phyloP scores from a whole-genome alignment of 1,140 invertebrate genomes.

The Drosophila ananassae region DNA sequence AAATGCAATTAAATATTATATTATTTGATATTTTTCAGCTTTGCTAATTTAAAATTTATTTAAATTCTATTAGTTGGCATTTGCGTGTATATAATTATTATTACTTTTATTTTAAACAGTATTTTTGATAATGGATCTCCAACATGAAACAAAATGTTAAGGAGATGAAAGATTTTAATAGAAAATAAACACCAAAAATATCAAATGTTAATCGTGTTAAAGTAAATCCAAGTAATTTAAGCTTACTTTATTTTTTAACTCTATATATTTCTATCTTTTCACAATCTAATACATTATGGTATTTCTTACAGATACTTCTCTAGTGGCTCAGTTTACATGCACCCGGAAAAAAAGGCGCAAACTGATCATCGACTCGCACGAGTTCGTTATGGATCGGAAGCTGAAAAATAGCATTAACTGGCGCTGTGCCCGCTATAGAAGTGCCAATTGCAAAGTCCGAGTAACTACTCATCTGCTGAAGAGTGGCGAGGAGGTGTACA shows the following conservation, averaged over 20 bases:
- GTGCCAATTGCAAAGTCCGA: conserved; percentile 75
- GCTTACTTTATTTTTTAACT: background rate
- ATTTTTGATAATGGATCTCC: background rate
- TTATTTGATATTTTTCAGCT: background rate
- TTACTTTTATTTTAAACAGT: background rate
- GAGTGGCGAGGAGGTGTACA: conserved; percentile 65
- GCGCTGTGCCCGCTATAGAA: conserved; percentile 77
- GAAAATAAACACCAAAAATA: background rate
- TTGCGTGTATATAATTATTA: background rate
- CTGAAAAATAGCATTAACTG: conserved; percentile 80
- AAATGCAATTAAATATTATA: background rate
- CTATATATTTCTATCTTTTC: background rate
- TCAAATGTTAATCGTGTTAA: background rate
- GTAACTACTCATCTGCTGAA: conserved; percentile 73
- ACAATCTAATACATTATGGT: conserved; percentile 26
- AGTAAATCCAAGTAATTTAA: background rate
- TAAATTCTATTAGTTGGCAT: background rate
- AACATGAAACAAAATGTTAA: background rate
- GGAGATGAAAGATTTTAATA: background rate
- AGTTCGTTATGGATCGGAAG: conserved; percentile 78
- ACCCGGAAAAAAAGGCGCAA: conserved; percentile 76
- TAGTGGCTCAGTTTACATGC: conserved; percentile 61
- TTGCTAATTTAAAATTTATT: background rate
- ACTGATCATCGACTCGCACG: conserved; percentile 66
- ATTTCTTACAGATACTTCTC: conserved; percentile 47